A percentile compares a stretch with the other conserved stretches of the same genome.
Evolutionary conservation across 2,888 invertebrate genomes (phyloP).

Genomic region (Dusona sp.): DNA sequence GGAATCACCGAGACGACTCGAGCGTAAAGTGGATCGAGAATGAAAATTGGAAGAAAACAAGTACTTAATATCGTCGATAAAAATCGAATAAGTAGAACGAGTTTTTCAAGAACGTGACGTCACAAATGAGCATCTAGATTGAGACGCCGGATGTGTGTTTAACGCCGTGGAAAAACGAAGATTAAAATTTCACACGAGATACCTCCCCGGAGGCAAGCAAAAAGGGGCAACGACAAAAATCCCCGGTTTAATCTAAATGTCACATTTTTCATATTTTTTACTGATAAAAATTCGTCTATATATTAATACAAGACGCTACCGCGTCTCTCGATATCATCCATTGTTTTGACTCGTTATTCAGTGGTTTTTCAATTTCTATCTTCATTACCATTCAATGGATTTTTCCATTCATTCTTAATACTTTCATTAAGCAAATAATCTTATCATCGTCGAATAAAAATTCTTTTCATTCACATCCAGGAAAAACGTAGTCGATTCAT

Average conservation of each 20-base stretch:
- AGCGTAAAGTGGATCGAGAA: not conserved
- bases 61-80: not conserved
- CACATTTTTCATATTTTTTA: too few relatives aligned
- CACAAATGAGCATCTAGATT: not conserved
- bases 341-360: not conserved
- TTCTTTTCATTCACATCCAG: not conserved
- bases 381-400: not conserved
- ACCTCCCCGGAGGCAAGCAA: not conserved
- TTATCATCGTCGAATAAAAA: not conserved
- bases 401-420: not conserved
- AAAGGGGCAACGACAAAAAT: not conserved
- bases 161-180: not conserved
- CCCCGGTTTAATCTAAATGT: not conserved
- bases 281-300: too few relatives aligned
- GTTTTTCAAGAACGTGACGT: not conserved
- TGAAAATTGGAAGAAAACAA: not conserved
- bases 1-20: not conserved
- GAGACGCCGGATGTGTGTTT: slow-evolving; percentile 10
- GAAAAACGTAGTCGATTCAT: too few relatives aligned
- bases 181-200: not conserved
- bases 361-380: not conserved
- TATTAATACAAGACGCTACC: too few relatives aligned
- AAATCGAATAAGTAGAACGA: not conserved
- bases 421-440: not conserved
- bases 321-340: too few relatives aligned